Conservation (phyloP, 2,888 invertebrate species). For the Branchipolynoe longqiensis region DNA sequence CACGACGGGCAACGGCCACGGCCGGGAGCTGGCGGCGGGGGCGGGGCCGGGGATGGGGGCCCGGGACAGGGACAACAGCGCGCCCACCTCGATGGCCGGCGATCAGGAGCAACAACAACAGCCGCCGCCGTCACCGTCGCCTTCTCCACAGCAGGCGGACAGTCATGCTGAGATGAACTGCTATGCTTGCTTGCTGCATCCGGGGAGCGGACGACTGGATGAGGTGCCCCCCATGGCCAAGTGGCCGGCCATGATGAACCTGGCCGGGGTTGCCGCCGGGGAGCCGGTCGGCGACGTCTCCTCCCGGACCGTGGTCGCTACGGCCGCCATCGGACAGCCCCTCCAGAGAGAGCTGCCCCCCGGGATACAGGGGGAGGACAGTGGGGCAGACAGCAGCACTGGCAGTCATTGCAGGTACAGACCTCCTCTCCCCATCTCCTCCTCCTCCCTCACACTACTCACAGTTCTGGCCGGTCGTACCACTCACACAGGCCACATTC, state of each 20-base stretch:
- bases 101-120: background rate
- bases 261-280: slow-evolving; percentile 17
- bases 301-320: background rate
- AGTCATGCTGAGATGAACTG: slow-evolving; percentile 19
- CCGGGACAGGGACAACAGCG: too few species aligned
- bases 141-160: background rate
- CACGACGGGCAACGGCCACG: too few species aligned
- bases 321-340: background rate
- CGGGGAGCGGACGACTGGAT: background rate
- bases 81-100: too few species aligned
- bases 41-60: too few species aligned
- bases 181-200: background rate
- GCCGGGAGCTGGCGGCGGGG: too few species aligned
- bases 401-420: slow-evolving; percentile 30
- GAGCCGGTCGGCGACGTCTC: background rate
- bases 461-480: too few species aligned
- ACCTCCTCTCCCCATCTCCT: background rate
- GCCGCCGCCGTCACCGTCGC: background rate
- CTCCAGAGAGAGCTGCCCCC: too few species aligned
- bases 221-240: slow-evolving; percentile 5
- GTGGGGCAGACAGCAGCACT: slow-evolving; percentile 24
- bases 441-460: too few species aligned
- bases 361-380: slow-evolving; percentile 17
- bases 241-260: slow-evolving; percentile 38
- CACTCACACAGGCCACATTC: too few species aligned